Conservation (phyloP, 2,888 invertebrate species). For the Catonia carolina region DNA sequence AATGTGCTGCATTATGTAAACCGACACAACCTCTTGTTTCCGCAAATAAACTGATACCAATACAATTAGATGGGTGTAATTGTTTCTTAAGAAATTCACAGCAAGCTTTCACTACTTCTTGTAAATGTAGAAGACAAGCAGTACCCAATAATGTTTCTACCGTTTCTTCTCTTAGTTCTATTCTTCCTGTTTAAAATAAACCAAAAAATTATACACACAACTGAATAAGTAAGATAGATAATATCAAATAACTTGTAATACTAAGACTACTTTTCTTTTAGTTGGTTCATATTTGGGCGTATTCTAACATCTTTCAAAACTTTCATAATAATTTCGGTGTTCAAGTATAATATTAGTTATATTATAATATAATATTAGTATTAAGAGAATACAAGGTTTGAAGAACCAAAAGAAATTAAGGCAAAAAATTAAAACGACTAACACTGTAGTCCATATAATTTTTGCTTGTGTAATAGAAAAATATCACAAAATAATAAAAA, state of each 20-base stretch:
- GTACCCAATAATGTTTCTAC: constrained; percentile 82
- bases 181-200: constrained; percentile 46
- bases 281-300: too few species aligned
- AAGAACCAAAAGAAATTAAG: too few species aligned
- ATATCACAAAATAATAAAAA: too few species aligned
- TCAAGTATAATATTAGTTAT: too few species aligned
- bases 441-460: too few species aligned
- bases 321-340: too few species aligned
- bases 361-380: too few species aligned
- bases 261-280: too few species aligned
- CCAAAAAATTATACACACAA: background rate
- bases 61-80: constrained; percentile 87
- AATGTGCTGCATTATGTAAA: constrained; percentile 71
- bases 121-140: constrained; percentile 79
- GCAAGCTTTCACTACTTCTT: constrained; percentile 81
- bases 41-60: constrained; percentile 89
- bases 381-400: too few species aligned
- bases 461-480: too few species aligned
- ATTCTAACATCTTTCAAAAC: too few species aligned
- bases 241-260: background rate
- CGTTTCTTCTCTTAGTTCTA: constrained; percentile 82
- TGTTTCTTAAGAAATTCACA: constrained; percentile 84
- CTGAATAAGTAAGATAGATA: background rate
- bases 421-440: too few species aligned
- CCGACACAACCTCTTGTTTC: constrained; percentile 83